phyloP scores from a whole-genome alignment of 2,888 invertebrate species.

The Nephrocerus scutellatus region DNA sequence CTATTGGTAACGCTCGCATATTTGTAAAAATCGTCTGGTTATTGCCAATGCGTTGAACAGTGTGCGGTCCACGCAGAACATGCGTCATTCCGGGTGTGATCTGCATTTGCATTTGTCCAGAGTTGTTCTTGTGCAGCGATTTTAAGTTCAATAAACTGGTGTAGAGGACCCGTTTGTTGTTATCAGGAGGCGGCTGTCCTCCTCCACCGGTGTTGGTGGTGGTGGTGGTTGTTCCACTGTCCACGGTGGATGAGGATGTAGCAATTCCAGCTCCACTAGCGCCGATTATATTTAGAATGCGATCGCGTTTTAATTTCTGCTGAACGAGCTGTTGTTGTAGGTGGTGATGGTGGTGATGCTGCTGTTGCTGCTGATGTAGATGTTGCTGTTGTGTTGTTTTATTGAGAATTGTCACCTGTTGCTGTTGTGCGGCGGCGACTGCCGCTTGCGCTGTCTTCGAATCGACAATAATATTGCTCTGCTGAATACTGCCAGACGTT shows the following conservation, averaged over 20 bases:
- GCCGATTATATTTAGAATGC: conserved; percentile 31
- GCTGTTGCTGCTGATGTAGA: conserved; percentile 23
- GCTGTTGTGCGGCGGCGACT: conserved; percentile 14
- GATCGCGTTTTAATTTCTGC: conserved; percentile 36
- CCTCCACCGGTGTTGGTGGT: conserved; percentile 18
- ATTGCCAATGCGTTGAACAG: conserved; percentile 31
- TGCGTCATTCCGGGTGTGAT: conserved; percentile 37
- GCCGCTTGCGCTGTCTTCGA: conserved; percentile 18
- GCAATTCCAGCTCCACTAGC: conserved; percentile 12
- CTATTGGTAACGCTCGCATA: conserved; percentile 36
- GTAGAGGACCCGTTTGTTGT: conserved; percentile 43
- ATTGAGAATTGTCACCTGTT: conserved; percentile 17
- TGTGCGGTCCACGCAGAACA: conserved; percentile 31
- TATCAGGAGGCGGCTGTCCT: conserved; percentile 18
- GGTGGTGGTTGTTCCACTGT: conserved; percentile 14
- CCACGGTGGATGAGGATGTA: conserved; percentile 8
- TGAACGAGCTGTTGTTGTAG: conserved; percentile 26
- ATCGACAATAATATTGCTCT: conserved; percentile 29
- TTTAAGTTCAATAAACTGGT: conserved; percentile 43
- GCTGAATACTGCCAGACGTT: conserved; percentile 28
- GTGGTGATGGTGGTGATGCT: conserved; percentile 24
- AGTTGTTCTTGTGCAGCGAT: conserved; percentile 42
- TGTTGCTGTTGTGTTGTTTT: conserved; percentile 22
- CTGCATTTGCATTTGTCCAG: conserved; percentile 42
- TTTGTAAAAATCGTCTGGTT: conserved; percentile 38